Evolutionary conservation across 2,113 vertebrate genomes (phyloP).

Genomic region (Alces alces): DNA sequence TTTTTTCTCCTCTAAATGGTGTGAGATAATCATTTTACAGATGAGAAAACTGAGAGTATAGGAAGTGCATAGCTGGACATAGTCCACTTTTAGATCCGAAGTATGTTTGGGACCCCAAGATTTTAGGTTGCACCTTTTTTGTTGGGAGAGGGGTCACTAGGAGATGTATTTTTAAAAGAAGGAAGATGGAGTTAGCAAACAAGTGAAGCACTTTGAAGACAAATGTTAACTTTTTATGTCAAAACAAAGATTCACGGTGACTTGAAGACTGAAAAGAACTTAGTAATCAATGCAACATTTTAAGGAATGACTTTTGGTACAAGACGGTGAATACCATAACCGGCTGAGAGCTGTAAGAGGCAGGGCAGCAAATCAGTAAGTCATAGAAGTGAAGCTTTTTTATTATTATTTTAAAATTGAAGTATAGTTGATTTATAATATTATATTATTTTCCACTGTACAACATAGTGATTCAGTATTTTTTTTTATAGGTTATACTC

Average conservation of each 20-base stretch:
- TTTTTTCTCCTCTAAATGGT: not conserved
- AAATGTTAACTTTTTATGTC: not conserved
- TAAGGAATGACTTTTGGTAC: not conserved
- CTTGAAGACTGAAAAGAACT: not conserved
- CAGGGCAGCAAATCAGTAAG: not conserved
- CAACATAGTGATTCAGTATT: not conserved
- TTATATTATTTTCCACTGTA: not conserved
- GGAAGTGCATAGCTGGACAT: not conserved
- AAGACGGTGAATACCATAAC: not conserved
- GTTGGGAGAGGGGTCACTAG: not conserved
- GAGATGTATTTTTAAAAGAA: not conserved
- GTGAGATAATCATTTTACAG: not conserved
- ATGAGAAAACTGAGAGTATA: not conserved
- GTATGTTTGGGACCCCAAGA: not conserved
- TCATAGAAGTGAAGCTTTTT: not conserved
- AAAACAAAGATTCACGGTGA: not conserved
- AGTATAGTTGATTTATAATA: not conserved
- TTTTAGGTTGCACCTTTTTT: not conserved
- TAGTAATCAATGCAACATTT: not conserved
- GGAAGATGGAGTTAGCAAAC: not conserved
- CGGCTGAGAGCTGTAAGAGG: not conserved
- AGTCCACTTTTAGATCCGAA: not conserved
- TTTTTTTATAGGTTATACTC: not conserved
- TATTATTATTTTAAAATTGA: not conserved
- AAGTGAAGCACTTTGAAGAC: not conserved